Evolutionary conservation across 1,140 invertebrate genomes (phyloP).

Genomic region (Euura saliciscinereae): DNA sequence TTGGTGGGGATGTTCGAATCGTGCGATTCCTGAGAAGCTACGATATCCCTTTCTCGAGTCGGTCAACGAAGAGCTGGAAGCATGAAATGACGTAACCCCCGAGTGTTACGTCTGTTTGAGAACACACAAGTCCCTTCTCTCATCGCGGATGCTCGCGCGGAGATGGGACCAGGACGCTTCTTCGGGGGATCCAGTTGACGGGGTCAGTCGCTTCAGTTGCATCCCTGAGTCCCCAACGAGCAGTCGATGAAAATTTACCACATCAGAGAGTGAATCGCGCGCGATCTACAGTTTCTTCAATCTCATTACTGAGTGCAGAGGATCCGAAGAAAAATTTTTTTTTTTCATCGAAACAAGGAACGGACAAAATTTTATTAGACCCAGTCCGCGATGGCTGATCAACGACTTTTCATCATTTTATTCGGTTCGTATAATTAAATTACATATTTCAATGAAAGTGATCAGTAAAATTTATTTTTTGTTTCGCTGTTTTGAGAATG

Average conservation of each 20-base stretch:
- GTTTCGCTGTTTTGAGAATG: too few species aligned
- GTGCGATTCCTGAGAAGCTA: background rate
- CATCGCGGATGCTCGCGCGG: background rate
- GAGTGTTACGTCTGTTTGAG: background rate
- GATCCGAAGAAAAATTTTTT: too few species aligned
- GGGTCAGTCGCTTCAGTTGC: constrained; percentile 3
- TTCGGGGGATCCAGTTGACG: background rate
- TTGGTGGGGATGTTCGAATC: too few species aligned
- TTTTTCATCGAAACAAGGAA: too few species aligned
- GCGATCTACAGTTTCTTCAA: background rate
- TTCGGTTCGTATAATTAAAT: too few species aligned
- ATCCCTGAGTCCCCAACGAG: background rate
- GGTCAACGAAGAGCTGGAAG: background rate
- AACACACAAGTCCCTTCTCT: background rate
- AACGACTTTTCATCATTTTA: too few species aligned
- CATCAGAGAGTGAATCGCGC: background rate
- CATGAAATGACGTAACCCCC: background rate
- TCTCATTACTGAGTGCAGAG: background rate
- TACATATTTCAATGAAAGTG: too few species aligned
- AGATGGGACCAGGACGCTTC: background rate
- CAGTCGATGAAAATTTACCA: background rate
- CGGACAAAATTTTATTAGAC: too few species aligned
- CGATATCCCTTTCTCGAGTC: background rate
- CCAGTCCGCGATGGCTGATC: too few species aligned
- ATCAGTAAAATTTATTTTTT: too few species aligned